Evolutionary conservation across 2,113 vertebrate species (phyloP).

Genomic region (Pterocles gutturalis): DNA sequence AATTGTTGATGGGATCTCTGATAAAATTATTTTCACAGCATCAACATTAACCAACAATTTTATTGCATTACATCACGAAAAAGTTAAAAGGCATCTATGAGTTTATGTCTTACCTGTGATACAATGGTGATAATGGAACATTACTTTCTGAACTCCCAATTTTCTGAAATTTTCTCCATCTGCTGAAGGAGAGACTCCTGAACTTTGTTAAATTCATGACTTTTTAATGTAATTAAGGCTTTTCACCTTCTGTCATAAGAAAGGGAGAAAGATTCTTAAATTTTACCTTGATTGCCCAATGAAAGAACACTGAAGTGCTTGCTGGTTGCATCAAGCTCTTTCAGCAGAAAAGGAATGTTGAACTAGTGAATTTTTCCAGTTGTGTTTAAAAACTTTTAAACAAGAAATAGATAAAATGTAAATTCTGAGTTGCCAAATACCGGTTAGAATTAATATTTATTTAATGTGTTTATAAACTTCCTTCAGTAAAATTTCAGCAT

Average conservation of each 20-base stretch:
- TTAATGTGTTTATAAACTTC: neutral
- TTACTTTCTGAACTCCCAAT: neutral
- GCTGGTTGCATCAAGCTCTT: neutral
- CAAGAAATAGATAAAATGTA: neutral
- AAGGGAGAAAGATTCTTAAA: neutral
- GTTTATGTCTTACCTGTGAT: neutral
- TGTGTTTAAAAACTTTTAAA: neutral
- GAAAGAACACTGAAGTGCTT: neutral
- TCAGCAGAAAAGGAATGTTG: neutral
- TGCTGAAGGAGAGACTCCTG: neutral
- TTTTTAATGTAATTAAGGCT: neutral
- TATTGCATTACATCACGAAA: neutral
- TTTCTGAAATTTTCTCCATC: neutral
- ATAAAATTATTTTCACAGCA: neutral
- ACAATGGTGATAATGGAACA: neutral
- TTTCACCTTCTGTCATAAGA: neutral
- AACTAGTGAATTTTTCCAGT: neutral
- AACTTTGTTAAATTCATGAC: neutral
- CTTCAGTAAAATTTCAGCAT: neutral
- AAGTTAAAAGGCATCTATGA: neutral
- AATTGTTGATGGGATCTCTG: neutral
- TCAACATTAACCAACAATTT: slow-evolving; percentile 2
- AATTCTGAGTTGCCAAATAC: neutral
- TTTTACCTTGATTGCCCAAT: neutral
- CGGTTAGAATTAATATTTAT: neutral